Percentiles rank a stretch among this genome's conserved stretches.
Conservation (phyloP, 2,797 vertebrate species). For the Ctenopoma kingsleyae region DNA sequence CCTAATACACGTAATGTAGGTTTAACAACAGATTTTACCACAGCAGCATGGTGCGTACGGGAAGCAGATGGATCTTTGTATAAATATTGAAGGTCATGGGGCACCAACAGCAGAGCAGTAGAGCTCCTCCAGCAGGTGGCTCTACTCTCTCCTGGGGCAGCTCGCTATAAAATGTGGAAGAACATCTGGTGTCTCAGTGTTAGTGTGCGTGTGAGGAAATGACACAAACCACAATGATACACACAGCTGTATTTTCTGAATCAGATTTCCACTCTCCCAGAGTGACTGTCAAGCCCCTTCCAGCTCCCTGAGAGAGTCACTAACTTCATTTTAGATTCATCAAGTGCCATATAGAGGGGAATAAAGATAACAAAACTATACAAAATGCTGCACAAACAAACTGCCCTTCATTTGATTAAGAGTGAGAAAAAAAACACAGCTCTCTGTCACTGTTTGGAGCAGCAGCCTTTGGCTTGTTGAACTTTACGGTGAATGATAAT, state of each 20-base stretch:
- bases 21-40: conserved; percentile 39
- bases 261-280: conserved; percentile 53
- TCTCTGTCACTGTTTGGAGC: conserved; percentile 9
- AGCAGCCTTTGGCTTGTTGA: conserved; percentile 46
- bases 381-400: conserved; percentile 53
- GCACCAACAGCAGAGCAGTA: conserved; percentile 43
- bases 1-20: conserved; percentile 14
- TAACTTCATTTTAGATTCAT: conserved; percentile 57
- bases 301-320: conserved; percentile 39
- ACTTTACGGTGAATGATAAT: conserved; percentile 57
- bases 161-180: conserved; percentile 64
- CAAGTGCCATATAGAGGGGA: conserved; percentile 34
- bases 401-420: conserved; percentile 59
- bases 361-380: conserved; percentile 47
- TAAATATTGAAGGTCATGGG: conserved; percentile 62
- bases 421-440: conserved; percentile 46
- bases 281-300: conserved; percentile 42
- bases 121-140: conserved; percentile 75
- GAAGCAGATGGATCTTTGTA: conserved; percentile 66
- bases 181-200: conserved; percentile 66
- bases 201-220: conserved; percentile 49
- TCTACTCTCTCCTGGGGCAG: conserved; percentile 66
- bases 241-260: conserved; percentile 70
- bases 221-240: conserved; percentile 49
- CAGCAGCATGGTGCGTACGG: conserved; percentile 38